These are phyloP conservation scores for Alcis repandata DNA, from an alignment of 2,888 invertebrate genomes.

Conservation along the genomic window DNA sequence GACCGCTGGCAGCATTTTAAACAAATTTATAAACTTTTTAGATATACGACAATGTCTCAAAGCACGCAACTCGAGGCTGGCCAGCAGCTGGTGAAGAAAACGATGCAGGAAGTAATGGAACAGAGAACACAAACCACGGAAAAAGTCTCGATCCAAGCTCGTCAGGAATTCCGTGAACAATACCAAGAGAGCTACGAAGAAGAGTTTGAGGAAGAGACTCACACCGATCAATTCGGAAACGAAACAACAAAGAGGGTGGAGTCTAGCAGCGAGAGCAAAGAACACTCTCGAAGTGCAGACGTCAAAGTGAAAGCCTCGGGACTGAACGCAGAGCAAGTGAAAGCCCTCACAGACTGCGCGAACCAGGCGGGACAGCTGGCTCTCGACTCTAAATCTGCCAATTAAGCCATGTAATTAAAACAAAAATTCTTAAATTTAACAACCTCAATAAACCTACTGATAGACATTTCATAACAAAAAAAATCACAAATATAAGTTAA, in stretches of 20 bases:
- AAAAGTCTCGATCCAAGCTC: slow-evolving; percentile 78
- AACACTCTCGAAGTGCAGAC: slow-evolving; percentile 82
- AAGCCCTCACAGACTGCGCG: slow-evolving; percentile 82
- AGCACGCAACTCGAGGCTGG: slow-evolving; percentile 75
- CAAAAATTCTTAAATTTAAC: slow-evolving; percentile 46
- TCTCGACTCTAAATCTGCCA: slow-evolving; percentile 79
- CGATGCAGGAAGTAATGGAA: slow-evolving; percentile 80
- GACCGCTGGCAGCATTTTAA: slow-evolving; percentile 4
- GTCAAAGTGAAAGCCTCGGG: slow-evolving; percentile 82
- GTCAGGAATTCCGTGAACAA: slow-evolving; percentile 82
- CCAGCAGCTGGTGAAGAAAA: slow-evolving; percentile 80
- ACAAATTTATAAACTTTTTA: slow-evolving; percentile 56
- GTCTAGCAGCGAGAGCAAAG: slow-evolving; percentile 82
- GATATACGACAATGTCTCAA: slow-evolving; percentile 74
- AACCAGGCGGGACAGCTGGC: slow-evolving; percentile 83
- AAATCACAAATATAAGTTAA: slow-evolving; percentile 33
- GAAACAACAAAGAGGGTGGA: slow-evolving; percentile 79
- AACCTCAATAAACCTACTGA: slow-evolving; percentile 2
- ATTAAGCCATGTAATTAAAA: slow-evolving; percentile 75
- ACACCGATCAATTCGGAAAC: slow-evolving; percentile 79
- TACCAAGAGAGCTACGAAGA: slow-evolving; percentile 83
- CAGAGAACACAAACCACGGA: slow-evolving; percentile 73
- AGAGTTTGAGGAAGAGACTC: slow-evolving; percentile 82
- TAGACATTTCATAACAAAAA: slow-evolving; percentile 14
- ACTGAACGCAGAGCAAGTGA: slow-evolving; percentile 78